Percentiles rank a stretch among this genome's conserved stretches.
phyloP scores from a whole-genome alignment of 2,113 vertebrate species.

The Pseudorectes ferrugineus region DNA sequence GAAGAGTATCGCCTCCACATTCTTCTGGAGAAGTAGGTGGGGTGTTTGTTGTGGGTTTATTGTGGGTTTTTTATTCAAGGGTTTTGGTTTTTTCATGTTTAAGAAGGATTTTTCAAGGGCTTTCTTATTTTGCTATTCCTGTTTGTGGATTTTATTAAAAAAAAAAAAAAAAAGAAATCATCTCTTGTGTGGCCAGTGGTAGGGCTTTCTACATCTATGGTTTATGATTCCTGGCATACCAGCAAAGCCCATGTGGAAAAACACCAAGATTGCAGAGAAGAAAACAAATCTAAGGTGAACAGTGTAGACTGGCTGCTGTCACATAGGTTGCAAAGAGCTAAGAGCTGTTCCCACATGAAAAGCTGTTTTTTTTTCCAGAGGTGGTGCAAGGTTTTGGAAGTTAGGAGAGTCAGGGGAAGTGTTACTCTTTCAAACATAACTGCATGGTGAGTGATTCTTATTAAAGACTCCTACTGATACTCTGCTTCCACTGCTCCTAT shows the following conservation, averaged over 20 bases:
- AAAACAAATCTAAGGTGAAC: not conserved
- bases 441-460: not conserved
- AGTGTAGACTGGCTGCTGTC: not conserved
- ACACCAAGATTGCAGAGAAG: not conserved
- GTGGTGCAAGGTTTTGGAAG: not conserved
- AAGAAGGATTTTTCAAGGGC: not conserved
- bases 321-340: not conserved
- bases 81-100: not conserved
- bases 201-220: not conserved
- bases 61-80: not conserved
- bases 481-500: not conserved
- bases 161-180: not conserved
- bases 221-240: not conserved
- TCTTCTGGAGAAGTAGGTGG: not conserved
- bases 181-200: not conserved
- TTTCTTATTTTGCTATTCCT: not conserved
- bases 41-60: not conserved
- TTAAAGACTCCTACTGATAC: not conserved
- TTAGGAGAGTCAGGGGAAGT: not conserved
- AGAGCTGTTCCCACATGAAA: not conserved
- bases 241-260: not conserved
- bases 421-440: not conserved
- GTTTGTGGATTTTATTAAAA: not conserved
- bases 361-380: not conserved
- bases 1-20: not conserved